Conservation (phyloP, 2,113 vertebrate genomes). For the Oncorhynchus tshawytscha region DNA sequence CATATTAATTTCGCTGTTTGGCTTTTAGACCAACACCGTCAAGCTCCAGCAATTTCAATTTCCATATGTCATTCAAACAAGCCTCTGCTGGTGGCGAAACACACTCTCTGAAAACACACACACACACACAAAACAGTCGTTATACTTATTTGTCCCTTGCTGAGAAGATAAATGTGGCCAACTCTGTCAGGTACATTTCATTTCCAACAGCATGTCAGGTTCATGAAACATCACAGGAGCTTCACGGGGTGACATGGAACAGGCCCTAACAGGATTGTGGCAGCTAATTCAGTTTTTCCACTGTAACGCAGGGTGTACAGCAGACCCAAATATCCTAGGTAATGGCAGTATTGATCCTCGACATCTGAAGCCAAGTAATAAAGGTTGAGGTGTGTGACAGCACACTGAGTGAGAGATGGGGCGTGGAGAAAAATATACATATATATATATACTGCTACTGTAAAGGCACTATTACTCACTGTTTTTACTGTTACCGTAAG, state of each 20-base stretch:
- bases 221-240: neutral
- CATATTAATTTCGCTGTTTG: constrained; percentile 68
- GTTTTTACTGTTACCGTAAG: no score
- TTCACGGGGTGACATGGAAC: neutral
- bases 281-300: constrained; percentile 35
- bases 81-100: constrained; percentile 25
- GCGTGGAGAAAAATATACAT: constrained; percentile 40
- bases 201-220: neutral
- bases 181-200: neutral
- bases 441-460: no score
- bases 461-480: no score
- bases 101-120: constrained; percentile 15
- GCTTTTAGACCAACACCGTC: constrained; percentile 63
- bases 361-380: constrained; percentile 32
- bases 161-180: neutral
- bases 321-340: constrained; percentile 30
- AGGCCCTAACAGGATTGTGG: constrained; percentile 14
- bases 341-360: constrained; percentile 54
- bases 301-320: constrained; percentile 38
- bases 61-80: constrained; percentile 57
- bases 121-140: constrained; percentile 5
- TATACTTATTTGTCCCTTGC: no score
- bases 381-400: constrained; percentile 55
- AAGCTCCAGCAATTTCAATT: constrained; percentile 67
- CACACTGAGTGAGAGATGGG: constrained; percentile 50